Evolutionary conservation across 2,797 vertebrate species (phyloP).

Genomic region (Atherinosoma microstoma): DNA sequence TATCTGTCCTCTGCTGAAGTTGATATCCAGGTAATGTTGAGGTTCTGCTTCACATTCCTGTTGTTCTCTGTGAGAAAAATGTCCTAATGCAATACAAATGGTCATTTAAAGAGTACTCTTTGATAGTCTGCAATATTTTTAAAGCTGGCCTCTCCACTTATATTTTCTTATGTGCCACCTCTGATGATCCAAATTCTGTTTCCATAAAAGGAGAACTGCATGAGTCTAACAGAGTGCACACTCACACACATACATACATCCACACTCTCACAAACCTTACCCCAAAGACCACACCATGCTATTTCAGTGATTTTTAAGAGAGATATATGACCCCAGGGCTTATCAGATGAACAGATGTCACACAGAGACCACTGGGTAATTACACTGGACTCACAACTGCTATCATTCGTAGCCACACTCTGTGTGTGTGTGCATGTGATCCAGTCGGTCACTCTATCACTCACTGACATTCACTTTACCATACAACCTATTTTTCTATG

Average conservation of each 20-base stretch:
- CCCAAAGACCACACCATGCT: neutral
- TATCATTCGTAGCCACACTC: conserved; percentile 12
- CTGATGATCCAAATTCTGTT: neutral
- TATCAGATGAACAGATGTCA: conserved; percentile 52
- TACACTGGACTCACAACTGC: conserved; percentile 29
- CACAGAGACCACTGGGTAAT: conserved; percentile 48
- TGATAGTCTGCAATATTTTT: neutral
- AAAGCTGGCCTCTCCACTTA: neutral
- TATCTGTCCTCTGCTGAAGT: neutral
- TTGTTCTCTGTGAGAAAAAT: neutral
- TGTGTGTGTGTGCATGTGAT: neutral
- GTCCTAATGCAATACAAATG: neutral
- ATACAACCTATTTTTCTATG: too few relatives aligned
- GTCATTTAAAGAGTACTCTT: neutral
- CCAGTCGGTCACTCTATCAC: too few relatives aligned
- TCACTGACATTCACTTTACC: too few relatives aligned
- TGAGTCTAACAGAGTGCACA: too few relatives aligned
- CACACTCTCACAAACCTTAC: neutral
- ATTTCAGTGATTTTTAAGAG: conserved; percentile 51
- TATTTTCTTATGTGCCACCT: neutral
- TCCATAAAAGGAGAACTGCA: neutral
- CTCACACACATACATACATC: neutral
- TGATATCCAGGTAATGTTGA: neutral
- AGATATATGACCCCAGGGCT: conserved; percentile 50
- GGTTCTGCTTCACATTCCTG: neutral